Evolutionary conservation across 2,113 vertebrate species (phyloP).

Genomic region (Hemiscyllium ocellatum): DNA sequence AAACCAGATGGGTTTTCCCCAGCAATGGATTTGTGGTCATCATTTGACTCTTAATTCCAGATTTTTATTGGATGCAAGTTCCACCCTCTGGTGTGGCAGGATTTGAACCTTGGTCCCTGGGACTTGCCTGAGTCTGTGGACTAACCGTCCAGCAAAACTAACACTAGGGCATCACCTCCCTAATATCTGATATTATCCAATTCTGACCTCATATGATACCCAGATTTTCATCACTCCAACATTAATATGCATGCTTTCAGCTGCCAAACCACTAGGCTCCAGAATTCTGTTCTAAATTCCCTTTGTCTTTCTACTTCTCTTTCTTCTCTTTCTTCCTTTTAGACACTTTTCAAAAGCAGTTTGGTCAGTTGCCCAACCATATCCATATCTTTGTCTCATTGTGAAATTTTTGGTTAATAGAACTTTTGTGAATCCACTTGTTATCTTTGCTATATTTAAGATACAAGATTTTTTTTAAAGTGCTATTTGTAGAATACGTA

Average conservation of each 20-base stretch:
- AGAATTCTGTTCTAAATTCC: neutral
- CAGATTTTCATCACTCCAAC: neutral
- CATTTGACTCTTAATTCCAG: no score
- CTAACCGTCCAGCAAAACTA: no score
- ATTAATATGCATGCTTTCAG: neutral
- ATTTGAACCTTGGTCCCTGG: no score
- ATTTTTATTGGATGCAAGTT: no score
- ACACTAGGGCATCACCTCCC: no score
- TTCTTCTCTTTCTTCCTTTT: neutral
- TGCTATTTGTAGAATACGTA: neutral
- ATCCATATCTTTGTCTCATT: no score
- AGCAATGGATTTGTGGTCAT: no score
- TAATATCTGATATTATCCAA: neutral
- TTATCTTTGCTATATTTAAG: neutral
- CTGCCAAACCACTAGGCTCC: neutral
- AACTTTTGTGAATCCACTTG: neutral
- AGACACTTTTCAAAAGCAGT: neutral
- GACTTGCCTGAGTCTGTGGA: no score
- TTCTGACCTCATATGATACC: neutral
- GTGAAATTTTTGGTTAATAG: no score
- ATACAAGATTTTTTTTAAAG: neutral
- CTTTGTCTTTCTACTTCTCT: no score
- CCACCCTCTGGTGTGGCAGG: no score
- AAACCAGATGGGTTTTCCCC: no score
- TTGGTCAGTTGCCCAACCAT: neutral